phyloP scores from a whole-genome alignment of 2,797 vertebrate genomes.

The Oreochromis mossambicus region DNA sequence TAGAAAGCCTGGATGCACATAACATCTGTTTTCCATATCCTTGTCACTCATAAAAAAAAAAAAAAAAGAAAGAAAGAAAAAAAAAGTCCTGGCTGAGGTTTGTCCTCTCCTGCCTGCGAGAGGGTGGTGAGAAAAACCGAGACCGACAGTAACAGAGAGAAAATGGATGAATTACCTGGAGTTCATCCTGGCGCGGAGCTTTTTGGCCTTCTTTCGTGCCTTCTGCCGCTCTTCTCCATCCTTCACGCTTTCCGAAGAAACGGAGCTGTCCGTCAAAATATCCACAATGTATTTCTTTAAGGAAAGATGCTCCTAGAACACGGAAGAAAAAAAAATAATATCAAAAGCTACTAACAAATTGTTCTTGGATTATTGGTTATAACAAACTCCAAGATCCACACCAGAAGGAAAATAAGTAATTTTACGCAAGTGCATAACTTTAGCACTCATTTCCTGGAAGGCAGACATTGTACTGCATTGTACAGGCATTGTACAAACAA shows the following conservation, averaged over 20 bases:
- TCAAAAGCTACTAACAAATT: not conserved
- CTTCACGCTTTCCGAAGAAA: slow-evolving; percentile 82
- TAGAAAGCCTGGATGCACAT: slow-evolving; percentile 83
- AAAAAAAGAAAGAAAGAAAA: not conserved
- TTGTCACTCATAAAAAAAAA: slow-evolving; percentile 68
- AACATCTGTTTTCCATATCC: slow-evolving; percentile 76
- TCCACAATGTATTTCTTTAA: slow-evolving; percentile 97
- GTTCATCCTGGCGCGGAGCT: slow-evolving; percentile 94
- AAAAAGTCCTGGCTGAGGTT: slow-evolving; percentile 32
- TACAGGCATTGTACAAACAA: no score
- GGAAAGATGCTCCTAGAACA: slow-evolving; percentile 91
- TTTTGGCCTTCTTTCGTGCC: slow-evolving; percentile 93
- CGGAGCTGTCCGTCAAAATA: slow-evolving; percentile 85
- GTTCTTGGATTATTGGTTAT: not conserved
- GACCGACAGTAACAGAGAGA: not conserved
- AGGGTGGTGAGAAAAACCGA: slow-evolving; percentile 9
- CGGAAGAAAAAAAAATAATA: slow-evolving; percentile 27
- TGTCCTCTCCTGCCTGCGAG: slow-evolving; percentile 30
- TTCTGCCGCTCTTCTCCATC: slow-evolving; percentile 92
- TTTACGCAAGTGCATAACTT: not conserved
- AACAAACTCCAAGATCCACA: fast-evolving
- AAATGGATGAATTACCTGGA: slow-evolving; percentile 80
- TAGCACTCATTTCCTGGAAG: not conserved
- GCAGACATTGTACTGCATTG: fast-evolving
- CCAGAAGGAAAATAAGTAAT: not conserved